Evolutionary conservation across 2,113 vertebrate genomes (phyloP), one percentile per base, ranked within the genome.

Genomic region (Heterotis niloticus): DNA sequence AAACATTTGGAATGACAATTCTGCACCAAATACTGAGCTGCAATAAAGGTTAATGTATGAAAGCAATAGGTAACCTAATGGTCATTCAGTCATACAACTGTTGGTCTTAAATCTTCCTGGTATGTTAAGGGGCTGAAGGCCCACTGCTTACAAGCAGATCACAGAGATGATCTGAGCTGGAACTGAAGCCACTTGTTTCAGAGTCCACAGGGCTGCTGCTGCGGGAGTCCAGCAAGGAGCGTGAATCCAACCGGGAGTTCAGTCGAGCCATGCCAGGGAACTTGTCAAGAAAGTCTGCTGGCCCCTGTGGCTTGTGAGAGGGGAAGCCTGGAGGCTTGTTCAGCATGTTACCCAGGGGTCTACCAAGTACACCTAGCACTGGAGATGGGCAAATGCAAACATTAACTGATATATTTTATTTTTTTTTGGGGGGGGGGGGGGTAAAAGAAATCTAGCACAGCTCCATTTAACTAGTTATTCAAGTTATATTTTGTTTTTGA

Each of bases 141-240:
- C 34, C 34, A 0, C 13, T 69, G 89, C 94, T 90, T 90, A 96
- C 95, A 68, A 96, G 94, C 82, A 96, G 88, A 78, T 99, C 98
- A 64, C 95, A 98, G 80, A 99, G 94, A 80, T 98, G 96, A 83
- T 99, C 98, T 0, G 98, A 99, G 69, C 97, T 95, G n/a, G 98
- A 99, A 91, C 98, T 99, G 90, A 99, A 98, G 76, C 98, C 97
- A 51, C 98, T 99, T 81, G 96, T 98, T 86, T 99, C 98, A 0
- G 98, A 99, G 89, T 99, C 98, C 0, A 96, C 96, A 13, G 97
- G 97, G 83, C 98, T 99, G 90, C 95, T 98, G 82, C 96, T 98
- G 29, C 96, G 96, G 0, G 97, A 98, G 84, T 97, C 96, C 89
- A 98, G 83, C 78, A 98, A 91, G 67, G 95, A 96, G 26, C 93